Conservation (phyloP, 2,888 invertebrate genomes). For the Eumacrocentrus americanus region DNA sequence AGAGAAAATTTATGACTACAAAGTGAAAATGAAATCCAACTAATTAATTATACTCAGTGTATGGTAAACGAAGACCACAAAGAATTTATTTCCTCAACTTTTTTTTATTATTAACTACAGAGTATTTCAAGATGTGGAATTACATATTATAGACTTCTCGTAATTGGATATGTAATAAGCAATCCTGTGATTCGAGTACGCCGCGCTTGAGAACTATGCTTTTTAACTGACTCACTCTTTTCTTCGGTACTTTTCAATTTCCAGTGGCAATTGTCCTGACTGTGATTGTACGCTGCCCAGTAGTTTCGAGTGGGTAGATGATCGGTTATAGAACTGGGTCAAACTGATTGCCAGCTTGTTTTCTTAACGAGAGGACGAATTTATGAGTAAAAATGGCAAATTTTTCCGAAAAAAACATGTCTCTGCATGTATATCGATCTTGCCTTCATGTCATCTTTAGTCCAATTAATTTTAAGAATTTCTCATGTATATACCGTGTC, state of each 20-base stretch:
- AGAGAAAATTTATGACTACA: background rate
- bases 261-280: conserved; percentile 24
- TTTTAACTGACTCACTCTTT: conserved; percentile 6
- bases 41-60: background rate
- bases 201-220: background rate
- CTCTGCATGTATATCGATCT: too few relatives aligned
- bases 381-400: too few relatives aligned
- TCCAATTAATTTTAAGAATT: too few relatives aligned
- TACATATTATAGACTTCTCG: background rate
- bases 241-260: conserved; percentile 32
- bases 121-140: background rate
- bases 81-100: background rate
- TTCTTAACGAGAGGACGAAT: too few relatives aligned
- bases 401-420: too few relatives aligned
- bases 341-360: conserved; percentile 36
- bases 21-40: background rate
- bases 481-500: too few relatives aligned
- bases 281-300: conserved; percentile 25
- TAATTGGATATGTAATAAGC: background rate
- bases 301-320: conserved; percentile 26
- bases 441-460: too few relatives aligned
- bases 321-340: conserved; percentile 36
- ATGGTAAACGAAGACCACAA: background rate
- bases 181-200: background rate
- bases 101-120: background rate